Conservation (phyloP, 2,888 invertebrate species). For the Argynnis bischoffii region DNA sequence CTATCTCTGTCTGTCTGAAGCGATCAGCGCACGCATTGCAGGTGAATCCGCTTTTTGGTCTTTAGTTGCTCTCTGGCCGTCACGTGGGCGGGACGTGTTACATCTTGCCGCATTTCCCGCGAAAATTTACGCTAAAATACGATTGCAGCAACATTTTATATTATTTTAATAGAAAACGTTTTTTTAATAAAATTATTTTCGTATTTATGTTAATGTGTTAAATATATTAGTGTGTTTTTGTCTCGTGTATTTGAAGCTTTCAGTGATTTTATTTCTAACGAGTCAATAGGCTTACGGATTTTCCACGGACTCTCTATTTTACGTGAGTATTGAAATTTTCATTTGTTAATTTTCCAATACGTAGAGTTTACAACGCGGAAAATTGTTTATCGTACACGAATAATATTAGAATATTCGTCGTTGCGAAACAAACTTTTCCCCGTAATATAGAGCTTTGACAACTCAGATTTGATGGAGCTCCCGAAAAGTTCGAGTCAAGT, state of each 20-base stretch:
- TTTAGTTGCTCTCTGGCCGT: slow-evolving; percentile 64
- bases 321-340: slow-evolving; percentile 41
- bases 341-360: background rate
- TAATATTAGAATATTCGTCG: too few relatives aligned
- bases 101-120: slow-evolving; percentile 63
- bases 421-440: slow-evolving; percentile 49
- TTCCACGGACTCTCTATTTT: slow-evolving; percentile 35
- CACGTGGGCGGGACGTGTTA: slow-evolving; percentile 62
- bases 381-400: slow-evolving; percentile 5
- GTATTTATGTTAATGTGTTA: slow-evolving; percentile 54
- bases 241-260: slow-evolving; percentile 51
- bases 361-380: background rate
- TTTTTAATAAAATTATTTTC: slow-evolving; percentile 48
- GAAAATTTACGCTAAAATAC: slow-evolving; percentile 66
- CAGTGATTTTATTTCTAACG: slow-evolving; percentile 50
- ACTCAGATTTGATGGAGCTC: slow-evolving; percentile 45
- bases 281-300: slow-evolving; percentile 44
- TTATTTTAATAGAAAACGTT: background rate
- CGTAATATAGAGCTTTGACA: slow-evolving; percentile 52
- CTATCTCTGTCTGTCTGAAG: slow-evolving; percentile 54
- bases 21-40: slow-evolving; percentile 80
- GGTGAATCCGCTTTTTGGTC: slow-evolving; percentile 61
- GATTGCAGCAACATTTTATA: background rate
- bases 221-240: slow-evolving; percentile 45
- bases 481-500: slow-evolving; percentile 35